Conservation (phyloP, 2,888 invertebrate species). For the Antheraea assamensis region DNA sequence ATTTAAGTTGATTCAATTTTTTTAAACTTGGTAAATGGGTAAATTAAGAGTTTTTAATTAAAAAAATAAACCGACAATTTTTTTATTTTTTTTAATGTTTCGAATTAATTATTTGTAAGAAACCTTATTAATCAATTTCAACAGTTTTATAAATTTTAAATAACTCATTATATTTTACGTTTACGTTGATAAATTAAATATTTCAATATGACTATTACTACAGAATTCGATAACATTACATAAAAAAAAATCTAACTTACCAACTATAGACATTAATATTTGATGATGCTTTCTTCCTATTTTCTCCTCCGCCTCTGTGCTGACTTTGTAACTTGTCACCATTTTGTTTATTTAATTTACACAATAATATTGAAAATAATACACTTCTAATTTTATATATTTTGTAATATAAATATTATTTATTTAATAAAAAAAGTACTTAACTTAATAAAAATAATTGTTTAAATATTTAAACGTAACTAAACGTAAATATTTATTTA, state of each 20-base stretch:
- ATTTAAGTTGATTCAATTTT: too few relatives aligned
- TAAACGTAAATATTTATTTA: background rate
- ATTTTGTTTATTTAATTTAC: constrained; percentile 43
- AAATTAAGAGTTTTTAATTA: too few relatives aligned
- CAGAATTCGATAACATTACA: too few relatives aligned
- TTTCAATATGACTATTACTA: too few relatives aligned
- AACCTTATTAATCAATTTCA: too few relatives aligned
- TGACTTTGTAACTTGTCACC: constrained; percentile 68
- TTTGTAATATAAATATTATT: background rate
- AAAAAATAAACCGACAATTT: too few relatives aligned
- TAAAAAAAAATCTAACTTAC: constrained; percentile 56
- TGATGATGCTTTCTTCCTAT: constrained; percentile 70
- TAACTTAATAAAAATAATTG: background rate
- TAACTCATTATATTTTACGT: too few relatives aligned
- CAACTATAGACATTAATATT: constrained; percentile 71
- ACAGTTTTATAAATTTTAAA: too few relatives aligned
- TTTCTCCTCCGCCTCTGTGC: constrained; percentile 39
- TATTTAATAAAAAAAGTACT: background rate
- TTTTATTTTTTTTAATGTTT: too few relatives aligned
- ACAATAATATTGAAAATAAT: constrained; percentile 14
- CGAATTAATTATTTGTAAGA: too few relatives aligned
- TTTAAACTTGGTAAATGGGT: too few relatives aligned
- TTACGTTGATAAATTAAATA: too few relatives aligned
- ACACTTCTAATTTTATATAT: constrained; percentile 14
- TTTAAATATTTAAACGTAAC: background rate